Conservation (phyloP, 2,797 vertebrate genomes). For the Intellagama lesueurii region DNA sequence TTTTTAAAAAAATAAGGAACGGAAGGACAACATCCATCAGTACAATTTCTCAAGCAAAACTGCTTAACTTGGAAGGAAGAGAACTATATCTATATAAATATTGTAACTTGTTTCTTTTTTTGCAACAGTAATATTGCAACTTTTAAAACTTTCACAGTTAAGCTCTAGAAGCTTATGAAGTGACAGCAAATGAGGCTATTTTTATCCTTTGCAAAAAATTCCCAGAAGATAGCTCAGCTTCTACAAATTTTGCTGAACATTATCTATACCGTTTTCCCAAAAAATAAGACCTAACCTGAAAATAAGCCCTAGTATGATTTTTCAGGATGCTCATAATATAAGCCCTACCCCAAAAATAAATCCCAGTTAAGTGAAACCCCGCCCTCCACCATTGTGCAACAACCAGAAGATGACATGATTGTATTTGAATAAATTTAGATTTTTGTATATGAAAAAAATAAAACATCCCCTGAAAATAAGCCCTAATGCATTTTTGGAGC, state of each 20-base stretch:
- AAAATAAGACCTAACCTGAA: too few relatives aligned
- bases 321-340: too few relatives aligned
- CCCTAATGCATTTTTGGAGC: too few relatives aligned
- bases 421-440: too few relatives aligned
- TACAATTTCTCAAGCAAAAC: background rate
- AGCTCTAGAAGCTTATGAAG: background rate
- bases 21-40: background rate
- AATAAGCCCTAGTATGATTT: too few relatives aligned
- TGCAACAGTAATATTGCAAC: background rate
- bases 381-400: too few relatives aligned
- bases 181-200: background rate
- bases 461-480: too few relatives aligned
- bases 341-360: too few relatives aligned
- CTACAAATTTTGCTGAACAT: background rate
- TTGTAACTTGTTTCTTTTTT: background rate
- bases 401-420: too few relatives aligned
- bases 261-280: background rate
- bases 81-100: background rate
- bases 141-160: background rate
- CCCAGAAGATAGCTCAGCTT: background rate
- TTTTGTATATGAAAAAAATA: too few relatives aligned
- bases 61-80: background rate
- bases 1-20: background rate
- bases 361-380: too few relatives aligned
- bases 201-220: background rate